A percentile compares a stretch with the other conserved stretches of the same genome.
Evolutionary conservation across 2,888 invertebrate genomes (phyloP).

Genomic region (Mylabris sibirica): DNA sequence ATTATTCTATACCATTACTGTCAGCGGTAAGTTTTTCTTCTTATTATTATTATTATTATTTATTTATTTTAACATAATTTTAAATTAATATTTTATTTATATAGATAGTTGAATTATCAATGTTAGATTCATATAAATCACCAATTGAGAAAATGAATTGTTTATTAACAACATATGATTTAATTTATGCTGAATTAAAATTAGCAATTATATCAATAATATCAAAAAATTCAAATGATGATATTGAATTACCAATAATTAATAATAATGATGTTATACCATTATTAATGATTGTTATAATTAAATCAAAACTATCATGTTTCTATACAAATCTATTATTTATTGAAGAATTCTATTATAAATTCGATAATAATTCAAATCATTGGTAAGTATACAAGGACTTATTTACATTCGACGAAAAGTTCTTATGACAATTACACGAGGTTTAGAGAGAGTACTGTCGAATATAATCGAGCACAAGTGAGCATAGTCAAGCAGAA

Average conservation of each 20-base stretch:
- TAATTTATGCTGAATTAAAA: constrained; percentile 62
- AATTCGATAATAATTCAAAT: constrained; percentile 42
- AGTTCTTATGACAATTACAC: too few relatives aligned
- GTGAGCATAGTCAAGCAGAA: too few relatives aligned
- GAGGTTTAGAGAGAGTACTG: too few relatives aligned
- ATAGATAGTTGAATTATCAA: constrained; percentile 61
- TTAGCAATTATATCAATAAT: constrained; percentile 59
- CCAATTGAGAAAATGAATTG: constrained; percentile 62
- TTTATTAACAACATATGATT: constrained; percentile 59
- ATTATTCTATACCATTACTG: constrained; percentile 58
- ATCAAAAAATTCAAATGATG: constrained; percentile 51
- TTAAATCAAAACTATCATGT: constrained; percentile 60
- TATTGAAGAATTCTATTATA: constrained; percentile 58
- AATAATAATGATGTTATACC: constrained; percentile 58
- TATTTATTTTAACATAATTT: constrained; percentile 21
- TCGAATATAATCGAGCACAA: too few relatives aligned
- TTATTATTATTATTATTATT: too few relatives aligned
- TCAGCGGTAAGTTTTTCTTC: constrained; percentile 56
- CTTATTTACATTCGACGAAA: too few relatives aligned
- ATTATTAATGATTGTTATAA: constrained; percentile 58
- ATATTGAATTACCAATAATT: constrained; percentile 52
- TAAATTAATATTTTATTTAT: constrained; percentile 31
- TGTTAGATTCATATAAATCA: constrained; percentile 57
- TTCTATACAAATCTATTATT: constrained; percentile 61
- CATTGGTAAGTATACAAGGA: constrained; percentile 38